phyloP scores from a whole-genome alignment of 2,888 invertebrate genomes.

The Phorcus lineatus region DNA sequence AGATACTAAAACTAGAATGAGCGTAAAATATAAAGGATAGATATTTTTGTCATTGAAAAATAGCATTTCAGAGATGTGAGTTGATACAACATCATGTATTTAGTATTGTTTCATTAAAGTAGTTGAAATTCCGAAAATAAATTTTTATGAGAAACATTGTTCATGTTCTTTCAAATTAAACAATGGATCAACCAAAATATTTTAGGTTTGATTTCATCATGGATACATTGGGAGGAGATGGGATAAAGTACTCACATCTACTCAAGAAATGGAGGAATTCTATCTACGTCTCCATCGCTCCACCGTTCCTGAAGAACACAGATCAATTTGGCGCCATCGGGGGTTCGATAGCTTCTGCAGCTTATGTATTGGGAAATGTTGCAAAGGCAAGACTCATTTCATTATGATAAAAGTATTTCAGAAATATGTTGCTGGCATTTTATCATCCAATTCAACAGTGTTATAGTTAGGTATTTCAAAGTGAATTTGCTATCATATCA shows the following conservation, averaged over 20 bases:
- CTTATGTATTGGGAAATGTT: conserved; percentile 71
- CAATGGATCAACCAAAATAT: no score
- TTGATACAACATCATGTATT: no score
- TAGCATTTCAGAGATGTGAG: no score
- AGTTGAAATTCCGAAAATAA: no score
- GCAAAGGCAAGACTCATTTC: conserved; percentile 49
- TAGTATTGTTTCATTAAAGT: no score
- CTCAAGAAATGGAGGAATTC: conserved; percentile 59
- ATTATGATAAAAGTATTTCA: not conserved
- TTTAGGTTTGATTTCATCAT: conserved; percentile 87
- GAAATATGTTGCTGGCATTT: not conserved
- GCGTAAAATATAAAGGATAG: no score
- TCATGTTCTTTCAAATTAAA: no score
- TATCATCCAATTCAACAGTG: no score
- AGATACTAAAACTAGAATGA: no score
- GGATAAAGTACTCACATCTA: conserved; percentile 79
- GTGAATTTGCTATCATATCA: no score
- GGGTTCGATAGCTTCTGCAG: conserved; percentile 81
- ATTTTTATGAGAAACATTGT: not conserved
- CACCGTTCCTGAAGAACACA: conserved; percentile 87
- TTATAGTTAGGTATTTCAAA: no score
- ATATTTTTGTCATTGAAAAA: no score
- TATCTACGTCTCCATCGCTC: conserved; percentile 85
- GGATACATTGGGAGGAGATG: conserved; percentile 85
- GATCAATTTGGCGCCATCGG: conserved; percentile 84